A percentile compares a stretch with the other conserved stretches of the same genome.
Evolutionary conservation across 2,113 vertebrate species (phyloP).

Genomic region (Trogon surrucura): DNA sequence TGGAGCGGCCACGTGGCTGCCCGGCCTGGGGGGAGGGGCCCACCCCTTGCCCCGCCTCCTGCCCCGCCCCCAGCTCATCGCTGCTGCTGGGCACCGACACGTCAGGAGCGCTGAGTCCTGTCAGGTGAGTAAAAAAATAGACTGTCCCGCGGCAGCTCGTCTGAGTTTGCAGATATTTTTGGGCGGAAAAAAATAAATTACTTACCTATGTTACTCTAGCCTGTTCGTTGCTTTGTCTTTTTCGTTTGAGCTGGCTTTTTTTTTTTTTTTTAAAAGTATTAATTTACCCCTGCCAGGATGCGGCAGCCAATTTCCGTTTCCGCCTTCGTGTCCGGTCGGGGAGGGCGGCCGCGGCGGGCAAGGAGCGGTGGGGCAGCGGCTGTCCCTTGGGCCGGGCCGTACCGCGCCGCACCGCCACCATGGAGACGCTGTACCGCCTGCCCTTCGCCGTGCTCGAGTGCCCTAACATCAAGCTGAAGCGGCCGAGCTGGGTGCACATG

Average conservation of each 20-base stretch:
- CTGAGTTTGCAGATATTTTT: accelerated
- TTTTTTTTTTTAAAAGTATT: accelerated
- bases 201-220: no score
- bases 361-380: not conserved
- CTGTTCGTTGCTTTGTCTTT: accelerated
- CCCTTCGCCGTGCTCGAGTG: conserved; percentile 93
- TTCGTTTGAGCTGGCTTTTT: accelerated
- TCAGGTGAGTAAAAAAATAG: accelerated
- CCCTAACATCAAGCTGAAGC: conserved; percentile 96
- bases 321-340: conserved; percentile 26
- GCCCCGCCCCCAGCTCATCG: not conserved
- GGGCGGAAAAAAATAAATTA: accelerated
- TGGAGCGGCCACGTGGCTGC: not conserved
- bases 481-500: conserved; percentile 96
- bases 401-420: conserved; percentile 4
- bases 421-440: conserved; percentile 91
- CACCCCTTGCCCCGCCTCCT: accelerated
- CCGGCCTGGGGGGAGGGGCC: not conserved
- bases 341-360: accelerated
- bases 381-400: not conserved
- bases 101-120: conserved; percentile 54
- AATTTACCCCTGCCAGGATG: not conserved
- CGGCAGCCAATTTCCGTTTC: not conserved
- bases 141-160: accelerated
- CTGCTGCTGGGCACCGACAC: conserved; percentile 36